A percentile compares a stretch with the other conserved stretches of the same genome.
These are phyloP conservation scores for Mesorhabditis spiculigera DNA, from an alignment of 2,888 invertebrate species.

Conservation along the genomic window DNA sequence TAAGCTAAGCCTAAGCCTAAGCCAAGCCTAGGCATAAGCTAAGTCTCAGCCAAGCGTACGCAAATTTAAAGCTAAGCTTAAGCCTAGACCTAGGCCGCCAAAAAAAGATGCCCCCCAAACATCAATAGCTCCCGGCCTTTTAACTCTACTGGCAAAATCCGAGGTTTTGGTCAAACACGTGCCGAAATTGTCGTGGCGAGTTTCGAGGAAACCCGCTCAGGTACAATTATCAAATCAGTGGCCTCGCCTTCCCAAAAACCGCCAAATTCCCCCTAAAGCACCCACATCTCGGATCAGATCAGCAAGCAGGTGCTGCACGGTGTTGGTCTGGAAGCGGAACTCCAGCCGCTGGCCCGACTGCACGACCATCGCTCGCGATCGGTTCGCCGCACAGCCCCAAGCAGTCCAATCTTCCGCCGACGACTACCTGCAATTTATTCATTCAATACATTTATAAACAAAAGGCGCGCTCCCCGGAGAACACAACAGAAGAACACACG, in stretches of 20 bases:
- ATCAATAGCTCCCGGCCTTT: too few species aligned
- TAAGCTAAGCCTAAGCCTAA: too few species aligned
- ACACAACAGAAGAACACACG: not conserved
- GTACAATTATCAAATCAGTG: not conserved
- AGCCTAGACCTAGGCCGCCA: too few species aligned
- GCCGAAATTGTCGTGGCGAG: not conserved
- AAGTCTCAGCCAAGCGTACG: too few species aligned
- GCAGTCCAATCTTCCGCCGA: not conserved
- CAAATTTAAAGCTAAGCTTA: too few species aligned
- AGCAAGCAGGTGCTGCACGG: conserved; percentile 37
- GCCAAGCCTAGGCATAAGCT: too few species aligned
- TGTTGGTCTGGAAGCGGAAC: conserved; percentile 30
- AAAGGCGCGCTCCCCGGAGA: not conserved
- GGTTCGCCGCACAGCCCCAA: not conserved
- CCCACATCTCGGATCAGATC: conserved; percentile 38
- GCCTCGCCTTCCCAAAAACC: not conserved
- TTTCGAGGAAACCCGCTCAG: not conserved
- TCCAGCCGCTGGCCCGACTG: conserved; percentile 9
- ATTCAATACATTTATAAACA: not conserved
- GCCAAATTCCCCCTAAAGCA: conserved; percentile 5
- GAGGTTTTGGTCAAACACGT: not conserved
- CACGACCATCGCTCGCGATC: not conserved
- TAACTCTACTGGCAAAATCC: too few species aligned
- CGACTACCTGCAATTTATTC: not conserved
- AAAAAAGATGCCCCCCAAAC: too few species aligned